Evolutionary conservation across 2,797 vertebrate species (phyloP).

Genomic region (Yasuhikotakia modesta): DNA sequence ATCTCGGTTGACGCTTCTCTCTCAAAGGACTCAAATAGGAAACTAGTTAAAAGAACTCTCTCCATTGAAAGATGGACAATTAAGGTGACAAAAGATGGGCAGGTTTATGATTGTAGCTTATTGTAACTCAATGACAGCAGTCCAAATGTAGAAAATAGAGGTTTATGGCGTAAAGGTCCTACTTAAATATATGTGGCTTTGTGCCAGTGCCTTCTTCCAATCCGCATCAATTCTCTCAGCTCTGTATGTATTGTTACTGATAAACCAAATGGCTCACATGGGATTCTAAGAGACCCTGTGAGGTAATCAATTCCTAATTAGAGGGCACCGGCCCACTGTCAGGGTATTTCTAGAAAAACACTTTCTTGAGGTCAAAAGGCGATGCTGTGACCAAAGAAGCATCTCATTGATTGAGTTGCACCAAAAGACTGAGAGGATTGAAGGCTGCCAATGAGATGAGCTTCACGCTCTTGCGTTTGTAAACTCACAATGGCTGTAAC

Average conservation of each 20-base stretch:
- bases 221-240: background rate
- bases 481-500: background rate
- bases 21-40: background rate
- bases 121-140: conserved; percentile 52
- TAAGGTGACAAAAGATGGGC: conserved; percentile 19
- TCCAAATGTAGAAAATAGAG: conserved; percentile 43
- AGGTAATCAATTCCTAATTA: conserved; percentile 66
- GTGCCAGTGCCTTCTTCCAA: background rate
- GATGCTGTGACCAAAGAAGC: conserved; percentile 41
- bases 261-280: conserved; percentile 26
- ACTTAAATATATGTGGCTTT: background rate
- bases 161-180: conserved; percentile 16
- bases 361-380: conserved; percentile 61
- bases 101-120: conserved; percentile 50
- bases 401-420: conserved; percentile 59
- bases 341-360: conserved; percentile 60
- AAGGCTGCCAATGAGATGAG: conserved; percentile 4
- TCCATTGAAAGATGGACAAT: conserved; percentile 1
- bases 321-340: conserved; percentile 55
- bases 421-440: conserved; percentile 25
- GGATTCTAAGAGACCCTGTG: conserved; percentile 10
- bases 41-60: background rate
- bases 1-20: conserved; percentile 53
- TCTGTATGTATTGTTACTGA: background rate
- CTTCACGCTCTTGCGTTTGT: background rate